Percentiles rank a stretch among this genome's conserved stretches.
Conservation (phyloP, 2,888 invertebrate species). For the Barypeithes pellucidus region DNA sequence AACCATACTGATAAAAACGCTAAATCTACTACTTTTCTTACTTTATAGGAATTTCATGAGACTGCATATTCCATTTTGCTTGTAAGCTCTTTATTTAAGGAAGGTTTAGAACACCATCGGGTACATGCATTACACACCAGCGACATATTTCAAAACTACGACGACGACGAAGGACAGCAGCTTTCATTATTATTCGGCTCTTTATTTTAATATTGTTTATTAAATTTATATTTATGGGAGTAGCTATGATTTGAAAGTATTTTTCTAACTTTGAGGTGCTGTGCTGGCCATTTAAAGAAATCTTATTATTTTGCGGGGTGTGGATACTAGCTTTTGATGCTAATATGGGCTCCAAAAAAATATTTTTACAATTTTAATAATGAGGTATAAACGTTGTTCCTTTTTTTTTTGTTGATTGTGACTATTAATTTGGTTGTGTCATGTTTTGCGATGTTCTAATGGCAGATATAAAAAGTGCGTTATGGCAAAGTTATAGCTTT, state of each 20-base stretch:
- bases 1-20: too few relatives aligned
- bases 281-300: not conserved
- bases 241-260: not conserved
- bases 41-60: too few relatives aligned
- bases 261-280: not conserved
- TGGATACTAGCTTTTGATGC: slow-evolving; percentile 1
- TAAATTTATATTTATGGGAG: not conserved
- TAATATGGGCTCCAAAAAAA: not conserved
- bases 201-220: not conserved
- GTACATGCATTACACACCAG: too few relatives aligned
- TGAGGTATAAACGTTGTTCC: not conserved
- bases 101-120: too few relatives aligned
- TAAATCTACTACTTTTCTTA: too few relatives aligned
- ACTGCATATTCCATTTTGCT: too few relatives aligned
- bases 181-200: too few relatives aligned
- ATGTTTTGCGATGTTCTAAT: not conserved
- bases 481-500: not conserved
- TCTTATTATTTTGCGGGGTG: slow-evolving; percentile 1
- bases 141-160: too few relatives aligned
- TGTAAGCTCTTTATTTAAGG: too few relatives aligned
- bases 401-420: not conserved
- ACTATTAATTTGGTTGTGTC: not conserved
- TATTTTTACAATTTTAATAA: not conserved
- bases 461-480: not conserved
- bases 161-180: too few relatives aligned